A percentile compares a stretch with the other conserved stretches of the same genome.
Evolutionary conservation across 2,113 vertebrate species (phyloP).

Genomic region (Rynchops niger): DNA sequence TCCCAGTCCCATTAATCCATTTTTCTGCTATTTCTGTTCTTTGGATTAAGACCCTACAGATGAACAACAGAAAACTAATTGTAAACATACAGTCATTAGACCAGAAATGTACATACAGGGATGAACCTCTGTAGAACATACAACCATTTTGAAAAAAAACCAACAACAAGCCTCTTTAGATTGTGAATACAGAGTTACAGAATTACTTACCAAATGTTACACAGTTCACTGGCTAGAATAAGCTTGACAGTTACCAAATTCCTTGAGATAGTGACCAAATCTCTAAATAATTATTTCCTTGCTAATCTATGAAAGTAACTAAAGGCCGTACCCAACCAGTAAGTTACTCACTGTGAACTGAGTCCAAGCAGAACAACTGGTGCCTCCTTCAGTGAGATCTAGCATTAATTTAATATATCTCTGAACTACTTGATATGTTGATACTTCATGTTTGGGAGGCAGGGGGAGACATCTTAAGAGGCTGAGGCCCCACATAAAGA

Average conservation of each 20-base stretch:
- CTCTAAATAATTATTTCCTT: neutral
- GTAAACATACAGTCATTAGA: neutral
- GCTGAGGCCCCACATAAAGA: neutral
- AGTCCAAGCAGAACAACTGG: neutral
- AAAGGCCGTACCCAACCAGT: neutral
- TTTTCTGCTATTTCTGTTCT: neutral
- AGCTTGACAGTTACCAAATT: neutral
- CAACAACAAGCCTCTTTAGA: neutral
- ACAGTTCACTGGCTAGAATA: neutral
- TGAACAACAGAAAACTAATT: neutral
- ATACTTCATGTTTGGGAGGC: neutral
- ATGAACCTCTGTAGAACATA: neutral
- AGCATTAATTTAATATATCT: neutral
- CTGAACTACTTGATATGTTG: neutral
- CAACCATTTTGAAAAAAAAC: neutral
- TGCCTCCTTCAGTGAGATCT: neutral
- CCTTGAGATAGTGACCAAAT: neutral
- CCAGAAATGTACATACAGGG: rapidly evolving
- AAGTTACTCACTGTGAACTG: neutral
- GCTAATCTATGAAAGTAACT: neutral
- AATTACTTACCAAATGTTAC: neutral
- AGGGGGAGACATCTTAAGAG: neutral
- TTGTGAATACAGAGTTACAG: neutral
- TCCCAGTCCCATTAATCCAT: neutral
- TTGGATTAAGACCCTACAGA: neutral